Percentiles rank a stretch among this genome's conserved stretches.
These are phyloP conservation scores for Dipodomys stephensi DNA, from an alignment of 2,113 vertebrate species.

Conservation along the genomic window DNA sequence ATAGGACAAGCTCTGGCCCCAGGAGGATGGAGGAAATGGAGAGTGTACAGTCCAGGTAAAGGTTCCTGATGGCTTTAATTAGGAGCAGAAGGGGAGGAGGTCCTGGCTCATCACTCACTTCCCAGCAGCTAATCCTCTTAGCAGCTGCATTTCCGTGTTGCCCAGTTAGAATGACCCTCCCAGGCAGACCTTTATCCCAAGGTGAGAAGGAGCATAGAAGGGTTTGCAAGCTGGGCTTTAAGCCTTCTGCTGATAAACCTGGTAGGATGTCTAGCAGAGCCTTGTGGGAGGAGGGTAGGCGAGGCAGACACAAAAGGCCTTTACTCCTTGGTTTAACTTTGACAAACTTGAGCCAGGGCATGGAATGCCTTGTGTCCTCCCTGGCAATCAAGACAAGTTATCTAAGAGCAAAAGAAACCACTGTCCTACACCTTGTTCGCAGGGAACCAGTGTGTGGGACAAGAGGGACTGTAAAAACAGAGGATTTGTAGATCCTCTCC, in stretches of 20 bases:
- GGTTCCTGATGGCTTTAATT: constrained; percentile 31
- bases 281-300: neutral
- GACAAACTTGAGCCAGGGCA: neutral
- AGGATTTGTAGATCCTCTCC: neutral
- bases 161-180: constrained; percentile 60
- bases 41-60: neutral
- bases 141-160: constrained; percentile 79
- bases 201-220: constrained; percentile 53
- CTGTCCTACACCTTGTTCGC: neutral
- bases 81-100: constrained; percentile 68
- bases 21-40: neutral
- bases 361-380: neutral
- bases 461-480: neutral
- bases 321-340: neutral
- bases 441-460: neutral
- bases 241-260: constrained; percentile 76
- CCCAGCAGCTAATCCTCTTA: constrained; percentile 80
- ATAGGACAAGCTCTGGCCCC: neutral
- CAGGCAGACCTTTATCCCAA: constrained; percentile 77
- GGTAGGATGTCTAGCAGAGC: constrained; percentile 63
- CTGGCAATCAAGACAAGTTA: neutral
- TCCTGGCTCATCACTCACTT: constrained; percentile 35
- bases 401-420: fast-evolving
- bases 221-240: constrained; percentile 47
- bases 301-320: constrained; percentile 35